Evolutionary conservation across 2,113 vertebrate genomes (phyloP), one percentile per base, ranked within the genome.

Genomic region (Marmota monax): DNA sequence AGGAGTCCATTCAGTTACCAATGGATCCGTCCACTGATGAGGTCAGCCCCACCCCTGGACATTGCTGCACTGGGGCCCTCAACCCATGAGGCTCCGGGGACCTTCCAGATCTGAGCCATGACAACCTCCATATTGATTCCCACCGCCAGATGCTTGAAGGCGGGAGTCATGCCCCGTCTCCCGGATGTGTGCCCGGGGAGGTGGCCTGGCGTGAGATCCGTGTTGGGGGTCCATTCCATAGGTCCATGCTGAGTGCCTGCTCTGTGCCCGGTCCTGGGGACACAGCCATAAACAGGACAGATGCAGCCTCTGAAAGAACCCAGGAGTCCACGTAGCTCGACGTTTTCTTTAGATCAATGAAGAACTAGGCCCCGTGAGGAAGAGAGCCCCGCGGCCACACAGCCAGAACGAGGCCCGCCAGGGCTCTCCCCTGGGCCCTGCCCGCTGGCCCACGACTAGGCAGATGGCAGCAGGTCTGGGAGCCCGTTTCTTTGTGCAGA

Each of bases 391-490:
- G 9, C 4, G 11, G 11, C 10, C 27, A 20, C 39, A 17, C 16
- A 34, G 76, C 67, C 37, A 48, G 73, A 37, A 8, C 4, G 5
- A 22, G 51, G 65, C 27, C 25, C 69, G 48, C 5, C 3, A 9
- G 34, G 1, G 0, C 56, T 70, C 58, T 53, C 37, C 56, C 56
- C 18, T 5, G 7, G 20, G 67, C 17, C 0, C 0, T 0, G 20
- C 34, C 4, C 7, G 23, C 84, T n/a, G 27, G 13, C 80, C 16
- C 0, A 18, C 2, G 1, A 65, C 18, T 12, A 63, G 42, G 10
- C 37, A 67, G 34, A 7, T 13, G 78, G 11, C 9, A n/a, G 34
- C 14, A 12, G 14, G 56, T 29, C n/a, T 5, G 0, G 1, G 32
- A 39, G 18, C 11, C 37, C 3, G 5, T 7, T 16, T 34, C 23